These are phyloP conservation scores for Agelas oroides DNA, from an alignment of 37 sponge, comb jelly and placozoan genomes.

Conservation along the genomic window DNA sequence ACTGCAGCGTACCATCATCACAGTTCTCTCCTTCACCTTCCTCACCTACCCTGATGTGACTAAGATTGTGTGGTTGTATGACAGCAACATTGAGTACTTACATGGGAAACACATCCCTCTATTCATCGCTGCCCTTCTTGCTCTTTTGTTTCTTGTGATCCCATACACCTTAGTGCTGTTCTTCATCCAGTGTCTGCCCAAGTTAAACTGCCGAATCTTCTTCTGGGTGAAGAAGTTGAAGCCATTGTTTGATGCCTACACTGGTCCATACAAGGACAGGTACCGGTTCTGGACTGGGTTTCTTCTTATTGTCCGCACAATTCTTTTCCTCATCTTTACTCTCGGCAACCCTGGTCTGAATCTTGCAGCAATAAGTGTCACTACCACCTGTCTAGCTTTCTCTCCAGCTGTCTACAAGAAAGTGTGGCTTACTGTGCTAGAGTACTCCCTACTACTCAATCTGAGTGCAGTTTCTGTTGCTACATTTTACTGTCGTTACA, in stretches of 20 bases:
- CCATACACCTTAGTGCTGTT: conserved; percentile 35
- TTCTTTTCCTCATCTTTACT: too few species aligned
- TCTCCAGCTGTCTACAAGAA: too few species aligned
- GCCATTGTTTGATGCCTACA: conserved; percentile 15
- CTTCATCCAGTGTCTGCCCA: too few species aligned
- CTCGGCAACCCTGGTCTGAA: too few species aligned
- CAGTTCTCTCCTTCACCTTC: neutral
- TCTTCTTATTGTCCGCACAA: neutral
- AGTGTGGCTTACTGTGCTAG: too few species aligned
- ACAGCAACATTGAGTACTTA: conserved; percentile 13
- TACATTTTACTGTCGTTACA: too few species aligned
- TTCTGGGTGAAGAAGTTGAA: neutral
- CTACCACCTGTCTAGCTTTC: too few species aligned
- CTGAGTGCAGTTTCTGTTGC: too few species aligned
- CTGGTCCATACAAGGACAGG: conserved; percentile 8
- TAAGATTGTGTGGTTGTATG: conserved; percentile 16
- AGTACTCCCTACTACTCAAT: too few species aligned
- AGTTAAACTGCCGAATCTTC: neutral
- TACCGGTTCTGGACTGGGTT: conserved; percentile 25
- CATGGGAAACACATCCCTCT: neutral
- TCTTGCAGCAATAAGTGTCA: too few species aligned
- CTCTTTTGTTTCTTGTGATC: neutral
- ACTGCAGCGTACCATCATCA: conserved; percentile 7
- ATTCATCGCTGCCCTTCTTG: neutral
- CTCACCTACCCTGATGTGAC: neutral